phyloP scores from a whole-genome alignment of 1,140 invertebrate genomes.

The Drosophila mauritiana region DNA sequence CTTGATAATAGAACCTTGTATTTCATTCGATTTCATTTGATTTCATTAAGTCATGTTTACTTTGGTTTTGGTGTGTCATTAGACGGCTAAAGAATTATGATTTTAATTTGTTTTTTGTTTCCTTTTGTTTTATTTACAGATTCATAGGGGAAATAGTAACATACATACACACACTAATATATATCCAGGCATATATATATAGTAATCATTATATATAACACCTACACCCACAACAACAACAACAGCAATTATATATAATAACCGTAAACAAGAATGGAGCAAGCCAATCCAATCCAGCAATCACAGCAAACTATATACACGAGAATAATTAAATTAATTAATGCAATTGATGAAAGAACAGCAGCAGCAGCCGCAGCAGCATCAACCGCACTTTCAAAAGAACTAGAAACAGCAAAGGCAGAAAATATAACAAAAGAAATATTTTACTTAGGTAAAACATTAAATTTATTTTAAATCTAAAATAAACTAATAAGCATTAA shows the following conservation, averaged over 20 bases:
- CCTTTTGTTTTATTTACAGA: slow-evolving; percentile 64
- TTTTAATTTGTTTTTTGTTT: slow-evolving; percentile 44
- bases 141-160: slow-evolving; percentile 79
- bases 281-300: slow-evolving; percentile 25
- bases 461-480: slow-evolving; percentile 57
- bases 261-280: slow-evolving; percentile 31
- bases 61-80: slow-evolving; percentile 24
- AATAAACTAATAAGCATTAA: slow-evolving; percentile 44
- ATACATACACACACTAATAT: slow-evolving; percentile 54
- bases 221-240: slow-evolving; percentile 22
- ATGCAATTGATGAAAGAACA: slow-evolving; percentile 13
- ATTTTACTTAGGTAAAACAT: slow-evolving; percentile 53
- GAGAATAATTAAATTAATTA: slow-evolving; percentile 23
- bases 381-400: not conserved
- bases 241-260: slow-evolving; percentile 31
- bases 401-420: slow-evolving; percentile 15
- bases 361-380: not conserved
- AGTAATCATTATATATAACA: slow-evolving; percentile 40
- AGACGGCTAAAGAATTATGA: not conserved
- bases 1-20: too few species aligned
- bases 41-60: slow-evolving; percentile 1
- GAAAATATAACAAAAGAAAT: slow-evolving; percentile 26
- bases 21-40: not conserved
- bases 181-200: slow-evolving; percentile 45
- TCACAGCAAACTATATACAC: slow-evolving; percentile 15